Evolutionary conservation across 2,888 invertebrate genomes (phyloP).

Genomic region (Barypeithes pellucidus): DNA sequence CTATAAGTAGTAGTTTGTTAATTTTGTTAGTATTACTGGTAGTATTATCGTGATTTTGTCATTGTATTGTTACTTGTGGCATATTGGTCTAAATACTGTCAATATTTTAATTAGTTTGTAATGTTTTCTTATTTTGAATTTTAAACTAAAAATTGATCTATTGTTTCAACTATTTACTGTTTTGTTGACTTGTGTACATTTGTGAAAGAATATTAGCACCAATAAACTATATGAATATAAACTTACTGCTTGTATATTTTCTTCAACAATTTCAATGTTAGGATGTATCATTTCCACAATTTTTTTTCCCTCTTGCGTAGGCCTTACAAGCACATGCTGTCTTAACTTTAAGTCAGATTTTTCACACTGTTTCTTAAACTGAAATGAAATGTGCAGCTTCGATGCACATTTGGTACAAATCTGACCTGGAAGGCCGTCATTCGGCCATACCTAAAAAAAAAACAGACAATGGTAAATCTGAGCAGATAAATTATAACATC

Average conservation of each 20-base stretch:
- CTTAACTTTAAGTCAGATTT: slow-evolving; percentile 70
- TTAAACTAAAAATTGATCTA: too few species aligned
- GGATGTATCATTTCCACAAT: slow-evolving; percentile 20
- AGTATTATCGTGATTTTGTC: too few species aligned
- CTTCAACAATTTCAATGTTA: slow-evolving; percentile 25
- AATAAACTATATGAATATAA: too few species aligned
- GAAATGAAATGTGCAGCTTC: slow-evolving; percentile 70
- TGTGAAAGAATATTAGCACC: too few species aligned
- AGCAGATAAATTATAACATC: too few species aligned
- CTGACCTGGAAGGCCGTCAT: slow-evolving; percentile 70
- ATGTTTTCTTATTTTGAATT: too few species aligned
- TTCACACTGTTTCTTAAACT: slow-evolving; percentile 71
- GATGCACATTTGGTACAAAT: slow-evolving; percentile 71
- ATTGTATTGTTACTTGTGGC: too few species aligned
- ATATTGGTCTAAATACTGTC: too few species aligned
- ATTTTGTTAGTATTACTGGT: too few species aligned
- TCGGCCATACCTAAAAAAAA: slow-evolving; percentile 69
- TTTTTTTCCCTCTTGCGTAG: slow-evolving; percentile 33
- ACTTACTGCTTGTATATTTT: slow-evolving; percentile 45
- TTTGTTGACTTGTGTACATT: too few species aligned
- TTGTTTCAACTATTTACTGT: too few species aligned
- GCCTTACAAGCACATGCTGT: slow-evolving; percentile 61
- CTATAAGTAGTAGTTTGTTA: neutral
- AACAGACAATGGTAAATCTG: neutral
- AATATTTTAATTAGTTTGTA: too few species aligned